Conservation (phyloP, 2,888 invertebrate genomes). For the Neocrepidodera transversa region DNA sequence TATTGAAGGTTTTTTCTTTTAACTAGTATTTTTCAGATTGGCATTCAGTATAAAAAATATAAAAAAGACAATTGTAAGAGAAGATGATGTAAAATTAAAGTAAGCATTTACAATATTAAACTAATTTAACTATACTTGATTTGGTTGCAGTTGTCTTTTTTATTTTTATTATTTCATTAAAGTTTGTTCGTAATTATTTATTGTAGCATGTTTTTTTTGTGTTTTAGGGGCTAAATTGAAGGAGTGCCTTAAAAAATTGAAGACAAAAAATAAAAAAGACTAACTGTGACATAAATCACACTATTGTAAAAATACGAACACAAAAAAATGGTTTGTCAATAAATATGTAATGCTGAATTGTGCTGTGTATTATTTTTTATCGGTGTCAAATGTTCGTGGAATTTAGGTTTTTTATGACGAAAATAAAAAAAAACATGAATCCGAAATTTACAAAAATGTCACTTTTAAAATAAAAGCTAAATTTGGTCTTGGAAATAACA, state of each 20-base stretch:
- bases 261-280: slow-evolving; percentile 38
- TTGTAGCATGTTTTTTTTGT: slow-evolving; percentile 33
- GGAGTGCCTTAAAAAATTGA: slow-evolving; percentile 14
- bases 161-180: slow-evolving; percentile 35
- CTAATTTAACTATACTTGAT: no score
- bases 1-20: no score
- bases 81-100: slow-evolving; percentile 5
- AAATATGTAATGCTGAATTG: neutral
- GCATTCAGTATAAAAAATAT: neutral
- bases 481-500: no score
- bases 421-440: no score
- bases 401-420: no score
- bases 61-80: slow-evolving; percentile 39
- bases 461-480: no score
- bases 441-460: no score
- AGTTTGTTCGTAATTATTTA: slow-evolving; percentile 6
- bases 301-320: slow-evolving; percentile 11
- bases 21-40: neutral
- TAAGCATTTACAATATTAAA: neutral
- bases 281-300: slow-evolving; percentile 21
- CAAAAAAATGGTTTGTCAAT: slow-evolving; percentile 8
- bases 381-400: no score
- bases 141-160: slow-evolving; percentile 42
- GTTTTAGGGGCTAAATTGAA: slow-evolving; percentile 36
- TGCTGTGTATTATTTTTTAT: neutral